phyloP scores from a whole-genome alignment of 2,888 invertebrate species.

The Ceramica pisi region DNA sequence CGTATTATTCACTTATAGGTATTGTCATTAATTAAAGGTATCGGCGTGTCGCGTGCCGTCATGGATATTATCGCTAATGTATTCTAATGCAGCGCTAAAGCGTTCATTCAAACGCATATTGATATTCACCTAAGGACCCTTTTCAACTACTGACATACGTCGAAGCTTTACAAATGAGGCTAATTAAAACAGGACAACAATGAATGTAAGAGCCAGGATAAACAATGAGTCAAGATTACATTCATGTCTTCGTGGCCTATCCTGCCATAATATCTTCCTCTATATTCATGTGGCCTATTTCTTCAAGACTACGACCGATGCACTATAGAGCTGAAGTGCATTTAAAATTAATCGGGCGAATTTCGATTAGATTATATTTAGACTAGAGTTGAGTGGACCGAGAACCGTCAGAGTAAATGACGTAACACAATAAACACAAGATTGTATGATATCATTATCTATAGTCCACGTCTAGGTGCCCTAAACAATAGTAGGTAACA shows the following conservation, averaged over 20 bases:
- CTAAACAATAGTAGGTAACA: constrained; percentile 57
- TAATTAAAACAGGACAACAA: constrained; percentile 49
- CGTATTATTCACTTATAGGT: constrained; percentile 17
- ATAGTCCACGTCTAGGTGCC: constrained; percentile 47
- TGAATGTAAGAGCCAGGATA: constrained; percentile 34
- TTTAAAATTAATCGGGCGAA: constrained; percentile 58
- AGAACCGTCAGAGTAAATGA: constrained; percentile 63
- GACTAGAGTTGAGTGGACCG: constrained; percentile 50
- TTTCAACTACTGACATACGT: constrained; percentile 41
- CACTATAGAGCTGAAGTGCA: constrained; percentile 43
- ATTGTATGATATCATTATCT: constrained; percentile 70
- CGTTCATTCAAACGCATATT: constrained; percentile 46
- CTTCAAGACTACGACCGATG: constrained; percentile 26
- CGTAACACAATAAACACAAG: constrained; percentile 70
- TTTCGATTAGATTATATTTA: constrained; percentile 59
- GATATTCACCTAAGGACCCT: constrained; percentile 39
- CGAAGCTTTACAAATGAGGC: constrained; percentile 52
- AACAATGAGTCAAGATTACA: constrained; percentile 45
- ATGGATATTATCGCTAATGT: constrained; percentile 30
- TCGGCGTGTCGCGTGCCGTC: constrained; percentile 10
- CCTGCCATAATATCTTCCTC: constrained; percentile 26
- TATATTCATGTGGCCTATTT: constrained; percentile 40
- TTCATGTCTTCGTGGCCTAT: constrained; percentile 30
- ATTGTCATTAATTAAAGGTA: constrained; percentile 28
- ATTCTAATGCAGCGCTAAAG: constrained; percentile 39